Percentiles rank a stretch among this genome's conserved stretches.
Evolutionary conservation across 2,797 vertebrate genomes (phyloP).

Genomic region (Artibeus jamaicensis): DNA sequence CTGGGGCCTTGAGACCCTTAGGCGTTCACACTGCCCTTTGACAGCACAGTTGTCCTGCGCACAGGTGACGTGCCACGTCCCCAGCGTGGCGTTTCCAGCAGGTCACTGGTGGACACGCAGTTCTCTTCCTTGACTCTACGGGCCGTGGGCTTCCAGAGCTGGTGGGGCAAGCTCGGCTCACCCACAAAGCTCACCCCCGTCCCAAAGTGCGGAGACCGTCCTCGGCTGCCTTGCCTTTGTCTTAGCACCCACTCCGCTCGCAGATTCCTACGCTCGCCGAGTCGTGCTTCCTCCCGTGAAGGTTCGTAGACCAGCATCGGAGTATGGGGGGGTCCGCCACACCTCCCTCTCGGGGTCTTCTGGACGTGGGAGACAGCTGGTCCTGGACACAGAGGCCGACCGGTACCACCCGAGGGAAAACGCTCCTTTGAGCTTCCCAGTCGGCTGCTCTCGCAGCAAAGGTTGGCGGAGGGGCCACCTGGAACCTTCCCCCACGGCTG

Average conservation of each 20-base stretch:
- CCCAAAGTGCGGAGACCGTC: neutral
- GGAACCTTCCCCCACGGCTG: constrained; percentile 2
- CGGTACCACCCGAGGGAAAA: too few relatives aligned
- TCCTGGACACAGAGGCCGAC: neutral
- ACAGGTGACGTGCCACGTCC: fast-evolving
- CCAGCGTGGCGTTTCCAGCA: neutral
- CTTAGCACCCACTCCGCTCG: neutral
- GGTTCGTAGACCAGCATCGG: fast-evolving
- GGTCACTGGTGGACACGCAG: neutral
- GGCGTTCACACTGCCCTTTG: neutral
- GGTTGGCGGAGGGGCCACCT: neutral
- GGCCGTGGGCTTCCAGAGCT: neutral
- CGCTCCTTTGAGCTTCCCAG: neutral
- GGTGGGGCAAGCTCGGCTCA: neutral
- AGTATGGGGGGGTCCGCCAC: neutral
- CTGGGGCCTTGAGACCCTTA: neutral
- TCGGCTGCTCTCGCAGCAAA: neutral
- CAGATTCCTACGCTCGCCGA: fast-evolving
- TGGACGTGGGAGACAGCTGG: neutral
- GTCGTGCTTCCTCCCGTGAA: fast-evolving
- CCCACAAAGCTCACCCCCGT: neutral
- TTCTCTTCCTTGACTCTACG: neutral
- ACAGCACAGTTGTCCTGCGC: too few relatives aligned
- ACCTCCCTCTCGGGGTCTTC: neutral
- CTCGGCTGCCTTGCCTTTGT: neutral